Percentiles rank a stretch among this genome's conserved stretches.
Evolutionary conservation across 1,140 invertebrate genomes (phyloP).

Genomic region (Drosophila sulfurigaster): DNA sequence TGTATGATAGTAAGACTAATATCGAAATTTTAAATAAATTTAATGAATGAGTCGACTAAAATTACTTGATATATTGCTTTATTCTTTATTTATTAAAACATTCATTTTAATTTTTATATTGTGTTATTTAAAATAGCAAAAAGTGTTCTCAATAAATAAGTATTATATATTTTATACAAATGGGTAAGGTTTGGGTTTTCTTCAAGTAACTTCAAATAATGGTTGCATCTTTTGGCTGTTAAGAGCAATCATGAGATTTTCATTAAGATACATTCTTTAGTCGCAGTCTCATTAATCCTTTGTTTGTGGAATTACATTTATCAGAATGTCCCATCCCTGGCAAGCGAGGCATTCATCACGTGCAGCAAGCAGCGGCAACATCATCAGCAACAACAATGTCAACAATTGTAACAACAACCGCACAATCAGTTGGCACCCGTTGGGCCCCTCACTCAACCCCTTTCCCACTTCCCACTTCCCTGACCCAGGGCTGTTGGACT

Average conservation of each 20-base stretch:
- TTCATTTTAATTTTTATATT: too few species aligned
- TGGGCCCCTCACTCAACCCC: background rate
- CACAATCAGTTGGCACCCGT: constrained; percentile 69
- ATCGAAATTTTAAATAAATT: too few species aligned
- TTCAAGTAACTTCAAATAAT: too few species aligned
- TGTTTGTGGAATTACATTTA: constrained; percentile 58
- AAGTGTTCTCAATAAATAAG: too few species aligned
- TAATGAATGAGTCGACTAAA: too few species aligned
- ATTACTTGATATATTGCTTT: too few species aligned
- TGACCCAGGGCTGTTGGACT: background rate
- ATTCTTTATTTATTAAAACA: too few species aligned
- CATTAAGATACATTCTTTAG: constrained; percentile 38
- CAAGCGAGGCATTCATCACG: constrained; percentile 64
- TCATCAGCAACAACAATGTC: constrained; percentile 59
- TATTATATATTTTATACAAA: too few species aligned
- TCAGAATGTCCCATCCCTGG: constrained; percentile 10
- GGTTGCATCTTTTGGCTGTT: background rate
- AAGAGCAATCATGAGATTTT: background rate
- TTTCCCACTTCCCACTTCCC: background rate
- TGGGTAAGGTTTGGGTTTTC: too few species aligned
- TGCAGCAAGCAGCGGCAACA: constrained; percentile 45
- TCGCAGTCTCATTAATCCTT: constrained; percentile 42
- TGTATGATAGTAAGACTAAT: too few species aligned
- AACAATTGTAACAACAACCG: constrained; percentile 79
- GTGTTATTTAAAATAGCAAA: too few species aligned